Conservation (phyloP, 1,140 invertebrate species). For the Heliconius congener region DNA sequence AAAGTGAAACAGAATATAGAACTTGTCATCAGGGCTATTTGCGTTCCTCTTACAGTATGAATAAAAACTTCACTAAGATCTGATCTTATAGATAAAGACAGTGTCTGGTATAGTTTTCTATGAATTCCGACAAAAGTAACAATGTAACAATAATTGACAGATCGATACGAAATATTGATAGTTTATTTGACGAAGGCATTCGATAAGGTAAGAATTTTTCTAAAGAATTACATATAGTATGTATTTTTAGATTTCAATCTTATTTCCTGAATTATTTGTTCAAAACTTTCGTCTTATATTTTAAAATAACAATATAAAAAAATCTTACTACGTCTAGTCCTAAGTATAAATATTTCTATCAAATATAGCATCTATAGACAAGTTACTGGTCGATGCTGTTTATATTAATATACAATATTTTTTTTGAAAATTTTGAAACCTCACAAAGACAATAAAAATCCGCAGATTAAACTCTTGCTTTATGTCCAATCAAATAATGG, state of each 20-base stretch:
- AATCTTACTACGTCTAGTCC: too few relatives aligned
- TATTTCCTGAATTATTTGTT: too few relatives aligned
- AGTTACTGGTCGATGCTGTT: too few relatives aligned
- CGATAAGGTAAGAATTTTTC: neutral
- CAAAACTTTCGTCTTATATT: too few relatives aligned
- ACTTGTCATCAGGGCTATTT: conserved; percentile 49
- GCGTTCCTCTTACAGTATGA: conserved; percentile 45
- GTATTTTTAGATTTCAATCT: neutral
- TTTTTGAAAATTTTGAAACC: neutral
- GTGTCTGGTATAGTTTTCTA: neutral
- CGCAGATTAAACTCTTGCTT: conserved; percentile 23
- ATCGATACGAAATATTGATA: neutral
- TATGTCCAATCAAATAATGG: conserved; percentile 40
- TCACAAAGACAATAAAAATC: neutral
- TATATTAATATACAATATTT: too few relatives aligned
- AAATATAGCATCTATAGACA: too few relatives aligned
- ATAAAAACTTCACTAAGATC: neutral
- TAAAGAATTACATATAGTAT: neutral
- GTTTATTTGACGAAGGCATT: neutral
- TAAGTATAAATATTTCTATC: too few relatives aligned
- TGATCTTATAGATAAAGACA: neutral
- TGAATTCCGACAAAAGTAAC: too few relatives aligned
- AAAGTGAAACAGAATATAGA: conserved; percentile 23
- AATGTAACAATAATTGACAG: neutral
- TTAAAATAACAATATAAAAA: too few relatives aligned